A percentile compares a stretch with the other conserved stretches of the same genome.
Evolutionary conservation across 2,797 vertebrate genomes (phyloP).

Genomic region (Adelosebastes latens): DNA sequence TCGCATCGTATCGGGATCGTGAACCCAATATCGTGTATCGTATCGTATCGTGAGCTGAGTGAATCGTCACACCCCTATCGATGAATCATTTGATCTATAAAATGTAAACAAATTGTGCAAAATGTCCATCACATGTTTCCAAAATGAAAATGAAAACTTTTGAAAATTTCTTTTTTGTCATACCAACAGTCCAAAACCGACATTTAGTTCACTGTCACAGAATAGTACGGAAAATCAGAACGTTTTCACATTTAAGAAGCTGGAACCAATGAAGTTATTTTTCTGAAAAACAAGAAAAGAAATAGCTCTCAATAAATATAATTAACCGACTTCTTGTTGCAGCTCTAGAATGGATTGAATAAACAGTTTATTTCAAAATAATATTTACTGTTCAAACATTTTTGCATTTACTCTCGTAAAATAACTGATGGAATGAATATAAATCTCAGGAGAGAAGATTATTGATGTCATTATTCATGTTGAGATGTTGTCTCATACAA

Average conservation of each 20-base stretch:
- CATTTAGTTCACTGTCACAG: neutral
- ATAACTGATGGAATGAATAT: neutral
- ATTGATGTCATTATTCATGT: conserved; percentile 3
- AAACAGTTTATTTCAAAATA: neutral
- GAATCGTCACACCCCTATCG: neutral
- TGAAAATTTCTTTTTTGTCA: neutral
- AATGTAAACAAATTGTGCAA: neutral
- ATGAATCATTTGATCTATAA: neutral
- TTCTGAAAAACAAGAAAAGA: neutral
- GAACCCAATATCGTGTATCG: too few relatives aligned
- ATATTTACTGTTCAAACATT: neutral
- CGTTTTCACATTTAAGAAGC: neutral
- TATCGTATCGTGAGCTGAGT: too few relatives aligned
- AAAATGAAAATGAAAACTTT: neutral
- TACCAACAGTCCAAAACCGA: neutral
- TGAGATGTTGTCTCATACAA: neutral
- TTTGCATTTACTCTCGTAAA: neutral
- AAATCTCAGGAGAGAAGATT: neutral
- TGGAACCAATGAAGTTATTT: neutral
- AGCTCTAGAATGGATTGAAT: neutral
- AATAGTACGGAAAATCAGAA: neutral
- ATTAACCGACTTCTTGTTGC: neutral
- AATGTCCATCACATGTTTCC: neutral
- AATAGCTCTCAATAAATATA: neutral
- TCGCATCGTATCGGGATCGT: too few relatives aligned